Percentiles rank a stretch among this genome's conserved stretches.
Evolutionary conservation across 2,797 vertebrate species (phyloP).

Genomic region (Astyanax mexicanus): DNA sequence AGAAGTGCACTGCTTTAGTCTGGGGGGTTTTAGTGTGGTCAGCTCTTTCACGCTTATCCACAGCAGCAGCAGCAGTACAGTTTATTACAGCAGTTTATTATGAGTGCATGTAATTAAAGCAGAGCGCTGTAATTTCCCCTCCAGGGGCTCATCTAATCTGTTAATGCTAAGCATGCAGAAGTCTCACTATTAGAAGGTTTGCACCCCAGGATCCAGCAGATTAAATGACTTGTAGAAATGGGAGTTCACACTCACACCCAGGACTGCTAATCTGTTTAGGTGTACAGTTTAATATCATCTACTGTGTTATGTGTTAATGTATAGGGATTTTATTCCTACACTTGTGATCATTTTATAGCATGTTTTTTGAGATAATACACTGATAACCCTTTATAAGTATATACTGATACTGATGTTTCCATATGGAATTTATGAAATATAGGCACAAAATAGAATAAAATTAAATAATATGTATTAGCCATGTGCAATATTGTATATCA

Average conservation of each 20-base stretch:
- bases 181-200: not conserved
- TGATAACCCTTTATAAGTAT: no score
- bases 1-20: not conserved
- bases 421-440: no score
- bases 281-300: not conserved
- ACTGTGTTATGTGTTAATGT: not conserved
- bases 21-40: no score
- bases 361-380: no score
- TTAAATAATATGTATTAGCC: no score
- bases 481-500: no score
- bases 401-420: no score
- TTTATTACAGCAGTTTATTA: not conserved
- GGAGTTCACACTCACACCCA: not conserved
- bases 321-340: no score
- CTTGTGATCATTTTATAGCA: no score
- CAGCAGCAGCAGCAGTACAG: no score
- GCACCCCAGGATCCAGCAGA: not conserved
- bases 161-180: constrained; percentile 30
- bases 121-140: not conserved
- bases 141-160: constrained; percentile 12
- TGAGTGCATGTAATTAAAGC: not conserved
- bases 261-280: not conserved
- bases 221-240: constrained; percentile 10
- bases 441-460: no score
- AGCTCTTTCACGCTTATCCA: no score